Evolutionary conservation across 1,140 invertebrate species (phyloP).

Genomic region (Cyclargus thomasi): DNA sequence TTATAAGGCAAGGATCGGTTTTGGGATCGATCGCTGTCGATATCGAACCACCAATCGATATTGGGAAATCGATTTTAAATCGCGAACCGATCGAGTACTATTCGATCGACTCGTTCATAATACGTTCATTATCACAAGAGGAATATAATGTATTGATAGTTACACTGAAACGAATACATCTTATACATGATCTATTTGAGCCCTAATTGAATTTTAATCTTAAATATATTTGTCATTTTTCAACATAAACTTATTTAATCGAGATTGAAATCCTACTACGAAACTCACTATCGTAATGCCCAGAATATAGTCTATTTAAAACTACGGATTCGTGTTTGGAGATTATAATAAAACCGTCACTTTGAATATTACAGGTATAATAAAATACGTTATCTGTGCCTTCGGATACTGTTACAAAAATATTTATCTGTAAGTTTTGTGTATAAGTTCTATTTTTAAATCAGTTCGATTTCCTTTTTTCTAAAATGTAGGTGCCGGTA

Average conservation of each 20-base stretch:
- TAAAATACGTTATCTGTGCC: constrained; percentile 5
- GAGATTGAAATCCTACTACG: not conserved
- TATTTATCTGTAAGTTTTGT: constrained; percentile 7
- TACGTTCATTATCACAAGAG: constrained; percentile 10
- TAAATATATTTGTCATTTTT: constrained; percentile 4
- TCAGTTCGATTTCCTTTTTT: not conserved
- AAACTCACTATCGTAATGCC: not conserved
- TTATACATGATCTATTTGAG: not conserved
- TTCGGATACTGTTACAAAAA: not conserved
- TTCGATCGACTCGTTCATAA: constrained; percentile 6
- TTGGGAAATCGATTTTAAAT: constrained; percentile 17
- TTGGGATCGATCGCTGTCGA: constrained; percentile 13
- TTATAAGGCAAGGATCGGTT: constrained; percentile 58
- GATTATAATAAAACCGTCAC: not conserved
- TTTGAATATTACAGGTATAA: constrained; percentile 10
- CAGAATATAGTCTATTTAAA: not conserved
- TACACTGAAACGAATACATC: not conserved
- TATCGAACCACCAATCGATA: constrained; percentile 15
- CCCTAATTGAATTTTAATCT: not conserved
- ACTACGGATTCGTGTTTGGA: constrained; percentile 3
- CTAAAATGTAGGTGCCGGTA: not conserved
- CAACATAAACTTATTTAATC: not conserved
- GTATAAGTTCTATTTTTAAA: constrained; percentile 10
- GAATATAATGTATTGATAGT: not conserved
- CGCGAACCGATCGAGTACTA: constrained; percentile 5